Conservation (phyloP, 2,113 vertebrate species). For the Polypterus senegalus region DNA sequence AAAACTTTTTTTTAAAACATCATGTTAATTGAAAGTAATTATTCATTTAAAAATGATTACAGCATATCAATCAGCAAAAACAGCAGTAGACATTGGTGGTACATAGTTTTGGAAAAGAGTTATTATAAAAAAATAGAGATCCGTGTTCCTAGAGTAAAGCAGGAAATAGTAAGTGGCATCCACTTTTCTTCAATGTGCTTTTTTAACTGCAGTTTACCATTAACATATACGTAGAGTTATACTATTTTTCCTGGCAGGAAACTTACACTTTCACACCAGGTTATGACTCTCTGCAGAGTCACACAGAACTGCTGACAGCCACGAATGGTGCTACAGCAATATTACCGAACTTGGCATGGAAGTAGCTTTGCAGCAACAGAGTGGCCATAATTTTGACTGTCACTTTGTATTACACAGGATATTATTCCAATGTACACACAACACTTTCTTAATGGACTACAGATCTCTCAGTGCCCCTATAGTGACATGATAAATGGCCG, state of each 20-base stretch:
- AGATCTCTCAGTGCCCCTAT: slow-evolving; percentile 42
- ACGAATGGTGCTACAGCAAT: slow-evolving; percentile 66
- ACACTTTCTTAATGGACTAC: slow-evolving; percentile 62
- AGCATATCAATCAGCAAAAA: background rate
- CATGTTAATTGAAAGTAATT: background rate
- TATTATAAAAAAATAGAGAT: no score
- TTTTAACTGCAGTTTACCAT: slow-evolving; percentile 72
- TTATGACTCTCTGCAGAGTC: slow-evolving; percentile 73
- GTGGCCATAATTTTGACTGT: slow-evolving; percentile 78
- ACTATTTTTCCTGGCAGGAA: slow-evolving; percentile 77
- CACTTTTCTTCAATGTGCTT: slow-evolving; percentile 24
- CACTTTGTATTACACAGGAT: slow-evolving; percentile 72
- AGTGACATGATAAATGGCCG: slow-evolving; percentile 57
- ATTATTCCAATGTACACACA: slow-evolving; percentile 66
- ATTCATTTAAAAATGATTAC: background rate
- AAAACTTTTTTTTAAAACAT: background rate
- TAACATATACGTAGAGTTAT: slow-evolving; percentile 72
- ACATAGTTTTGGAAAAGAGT: no score
- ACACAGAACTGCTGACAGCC: slow-evolving; percentile 77
- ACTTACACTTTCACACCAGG: slow-evolving; percentile 58
- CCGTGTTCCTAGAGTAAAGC: slow-evolving; percentile 6
- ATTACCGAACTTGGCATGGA: slow-evolving; percentile 74
- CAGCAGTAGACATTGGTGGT: background rate
- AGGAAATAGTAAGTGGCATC: slow-evolving; percentile 9
- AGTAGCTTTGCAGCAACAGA: slow-evolving; percentile 63